Conservation (phyloP, 1,140 invertebrate species). For the Pseudomyrmex pallidus region DNA sequence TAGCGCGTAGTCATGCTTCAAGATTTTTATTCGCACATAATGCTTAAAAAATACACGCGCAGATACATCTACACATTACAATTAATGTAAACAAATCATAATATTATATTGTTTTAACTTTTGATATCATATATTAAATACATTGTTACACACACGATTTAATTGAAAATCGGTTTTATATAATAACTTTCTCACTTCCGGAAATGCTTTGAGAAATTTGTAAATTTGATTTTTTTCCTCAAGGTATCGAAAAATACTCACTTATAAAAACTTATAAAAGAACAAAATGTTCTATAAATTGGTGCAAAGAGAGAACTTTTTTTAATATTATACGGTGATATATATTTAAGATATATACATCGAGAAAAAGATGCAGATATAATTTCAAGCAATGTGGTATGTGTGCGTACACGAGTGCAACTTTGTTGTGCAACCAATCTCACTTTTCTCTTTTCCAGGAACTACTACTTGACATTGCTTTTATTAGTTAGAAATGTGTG, state of each 20-base stretch:
- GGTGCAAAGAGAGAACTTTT: not conserved
- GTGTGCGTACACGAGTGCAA: not conserved
- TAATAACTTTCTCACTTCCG: not conserved
- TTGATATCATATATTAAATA: too few species aligned
- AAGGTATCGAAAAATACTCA: not conserved
- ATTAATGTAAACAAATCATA: too few species aligned
- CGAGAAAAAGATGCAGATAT: not conserved
- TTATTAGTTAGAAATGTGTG: not conserved
- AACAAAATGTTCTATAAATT: not conserved
- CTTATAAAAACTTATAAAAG: slow-evolving; percentile 1
- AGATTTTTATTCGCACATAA: too few species aligned
- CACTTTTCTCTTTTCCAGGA: slow-evolving; percentile 12
- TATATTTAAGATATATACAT: not conserved
- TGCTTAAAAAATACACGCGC: too few species aligned
- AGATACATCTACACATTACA: too few species aligned
- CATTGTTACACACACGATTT: too few species aligned
- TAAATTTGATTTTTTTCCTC: not conserved
- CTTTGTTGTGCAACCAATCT: slow-evolving; percentile 30
- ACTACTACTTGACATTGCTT: slow-evolving; percentile 30
- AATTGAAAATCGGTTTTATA: too few species aligned
- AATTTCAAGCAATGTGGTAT: not conserved
- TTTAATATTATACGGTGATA: too few species aligned
- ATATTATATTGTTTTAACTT: too few species aligned
- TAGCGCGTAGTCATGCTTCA: too few species aligned
- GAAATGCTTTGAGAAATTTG: not conserved